Percentiles rank a stretch among this genome's conserved stretches.
These are phyloP conservation scores for Azorinus chamasolen DNA, from an alignment of 2,888 invertebrate species.

Conservation along the genomic window DNA sequence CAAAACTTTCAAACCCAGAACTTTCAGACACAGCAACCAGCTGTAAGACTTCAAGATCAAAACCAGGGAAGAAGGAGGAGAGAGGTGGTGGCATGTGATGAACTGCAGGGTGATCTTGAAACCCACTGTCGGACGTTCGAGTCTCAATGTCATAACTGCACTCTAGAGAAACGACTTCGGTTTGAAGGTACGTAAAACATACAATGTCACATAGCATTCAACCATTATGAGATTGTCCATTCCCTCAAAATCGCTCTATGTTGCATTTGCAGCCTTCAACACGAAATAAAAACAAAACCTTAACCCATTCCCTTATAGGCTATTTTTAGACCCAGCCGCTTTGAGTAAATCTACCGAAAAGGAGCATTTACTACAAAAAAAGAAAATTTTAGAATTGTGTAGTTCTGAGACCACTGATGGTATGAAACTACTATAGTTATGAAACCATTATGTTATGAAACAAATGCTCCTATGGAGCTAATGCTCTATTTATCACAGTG, in stretches of 20 bases:
- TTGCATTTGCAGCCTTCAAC: too few relatives aligned
- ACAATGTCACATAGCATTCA: too few relatives aligned
- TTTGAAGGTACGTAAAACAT: conserved; percentile 53
- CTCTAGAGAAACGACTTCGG: conserved; percentile 55
- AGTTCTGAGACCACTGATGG: neutral
- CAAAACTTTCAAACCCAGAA: neutral
- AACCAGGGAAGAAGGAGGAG: conserved; percentile 32
- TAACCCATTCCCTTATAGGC: too few relatives aligned
- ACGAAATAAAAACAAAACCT: neutral
- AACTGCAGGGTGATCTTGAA: conserved; percentile 45
- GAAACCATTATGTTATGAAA: too few relatives aligned
- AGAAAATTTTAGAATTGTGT: too few relatives aligned
- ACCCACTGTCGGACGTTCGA: conserved; percentile 56
- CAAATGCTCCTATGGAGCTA: too few relatives aligned
- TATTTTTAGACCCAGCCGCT: too few relatives aligned
- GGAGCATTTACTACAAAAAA: too few relatives aligned
- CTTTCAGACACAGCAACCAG: neutral
- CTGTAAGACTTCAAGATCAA: neutral
- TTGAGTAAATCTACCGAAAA: too few relatives aligned
- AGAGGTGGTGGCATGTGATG: conserved; percentile 49
- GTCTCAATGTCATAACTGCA: conserved; percentile 60
- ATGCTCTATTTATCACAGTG: too few relatives aligned
- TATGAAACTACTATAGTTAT: too few relatives aligned
- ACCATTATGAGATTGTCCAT: neutral
- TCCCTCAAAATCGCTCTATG: neutral